Evolutionary conservation across 2,797 vertebrate species (phyloP).

Genomic region (Macropodus opercularis): DNA sequence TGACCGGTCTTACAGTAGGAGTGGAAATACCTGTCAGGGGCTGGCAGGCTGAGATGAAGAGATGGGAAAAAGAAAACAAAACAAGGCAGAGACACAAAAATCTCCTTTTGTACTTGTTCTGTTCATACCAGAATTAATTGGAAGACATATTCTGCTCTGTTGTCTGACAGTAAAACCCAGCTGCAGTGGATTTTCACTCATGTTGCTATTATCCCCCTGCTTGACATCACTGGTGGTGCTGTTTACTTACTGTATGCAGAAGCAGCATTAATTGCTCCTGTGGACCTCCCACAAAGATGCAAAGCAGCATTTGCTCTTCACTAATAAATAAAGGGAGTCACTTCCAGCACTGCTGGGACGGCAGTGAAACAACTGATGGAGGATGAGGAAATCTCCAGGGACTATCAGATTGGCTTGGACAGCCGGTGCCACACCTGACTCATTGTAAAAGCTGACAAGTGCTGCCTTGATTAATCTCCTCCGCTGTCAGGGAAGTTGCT

Average conservation of each 20-base stretch:
- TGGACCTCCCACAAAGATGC: neutral
- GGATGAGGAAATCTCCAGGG: slow-evolving; percentile 4
- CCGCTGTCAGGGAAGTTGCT: slow-evolving; percentile 45
- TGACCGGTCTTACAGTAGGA: slow-evolving; percentile 25
- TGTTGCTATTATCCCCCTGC: neutral
- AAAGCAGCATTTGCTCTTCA: slow-evolving; percentile 12
- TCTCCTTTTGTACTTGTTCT: neutral
- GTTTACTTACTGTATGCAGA: neutral
- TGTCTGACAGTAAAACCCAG: neutral
- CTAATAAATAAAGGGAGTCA: slow-evolving; percentile 5
- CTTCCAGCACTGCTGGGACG: slow-evolving; percentile 5
- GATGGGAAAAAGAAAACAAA: slow-evolving; percentile 18
- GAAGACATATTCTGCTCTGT: neutral
- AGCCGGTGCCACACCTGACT: slow-evolving; percentile 33
- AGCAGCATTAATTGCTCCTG: neutral
- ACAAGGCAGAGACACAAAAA: slow-evolving; percentile 24
- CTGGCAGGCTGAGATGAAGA: slow-evolving; percentile 43
- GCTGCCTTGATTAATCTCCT: slow-evolving; percentile 57
- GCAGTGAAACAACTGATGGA: slow-evolving; percentile 16
- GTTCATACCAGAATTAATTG: slow-evolving; percentile 11
- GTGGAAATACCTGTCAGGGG: slow-evolving; percentile 48
- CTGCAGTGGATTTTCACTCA: neutral
- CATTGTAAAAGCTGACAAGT: slow-evolving; percentile 42
- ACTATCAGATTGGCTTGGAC: slow-evolving; percentile 29
- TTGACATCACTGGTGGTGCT: neutral